These are phyloP conservation scores for Montifringilla adamsi DNA, from an alignment of 2,113 vertebrate genomes.

Conservation along the genomic window DNA sequence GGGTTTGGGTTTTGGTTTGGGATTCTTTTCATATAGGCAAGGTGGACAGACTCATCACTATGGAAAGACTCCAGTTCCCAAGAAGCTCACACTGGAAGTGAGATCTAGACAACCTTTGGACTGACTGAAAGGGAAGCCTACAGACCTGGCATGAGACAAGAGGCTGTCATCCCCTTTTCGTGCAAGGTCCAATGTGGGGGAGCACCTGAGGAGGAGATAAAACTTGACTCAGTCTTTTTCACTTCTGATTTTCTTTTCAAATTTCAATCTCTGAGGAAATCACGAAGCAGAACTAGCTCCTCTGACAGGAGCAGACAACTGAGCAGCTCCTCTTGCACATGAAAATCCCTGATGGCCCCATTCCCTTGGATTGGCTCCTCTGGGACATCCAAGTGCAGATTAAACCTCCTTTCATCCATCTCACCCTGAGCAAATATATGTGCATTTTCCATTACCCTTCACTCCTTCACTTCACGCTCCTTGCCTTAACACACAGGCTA, in stretches of 20 bases:
- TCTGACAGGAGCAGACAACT: neutral
- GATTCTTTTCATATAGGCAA: neutral
- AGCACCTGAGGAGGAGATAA: neutral
- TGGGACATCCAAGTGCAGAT: neutral
- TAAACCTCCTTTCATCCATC: neutral
- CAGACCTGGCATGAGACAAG: neutral
- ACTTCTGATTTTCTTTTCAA: neutral
- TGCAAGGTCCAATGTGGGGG: neutral
- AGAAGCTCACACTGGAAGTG: neutral
- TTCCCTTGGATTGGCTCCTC: neutral
- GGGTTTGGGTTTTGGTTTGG: neutral
- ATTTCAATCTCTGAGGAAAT: neutral
- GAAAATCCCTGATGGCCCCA: neutral
- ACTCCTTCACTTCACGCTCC: neutral
- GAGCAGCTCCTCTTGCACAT: neutral
- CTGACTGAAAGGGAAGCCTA: neutral
- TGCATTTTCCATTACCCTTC: neutral
- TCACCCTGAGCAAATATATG: neutral
- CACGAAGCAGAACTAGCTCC: neutral
- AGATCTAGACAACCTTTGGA: neutral
- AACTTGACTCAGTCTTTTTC: neutral
- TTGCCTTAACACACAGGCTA: neutral
- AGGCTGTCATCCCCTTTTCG: neutral
- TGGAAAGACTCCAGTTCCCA: neutral
- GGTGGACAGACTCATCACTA: neutral